Percentiles rank a stretch among this genome's conserved stretches.
Evolutionary conservation across 2,113 vertebrate genomes (phyloP).

Genomic region (Cathartes aura): DNA sequence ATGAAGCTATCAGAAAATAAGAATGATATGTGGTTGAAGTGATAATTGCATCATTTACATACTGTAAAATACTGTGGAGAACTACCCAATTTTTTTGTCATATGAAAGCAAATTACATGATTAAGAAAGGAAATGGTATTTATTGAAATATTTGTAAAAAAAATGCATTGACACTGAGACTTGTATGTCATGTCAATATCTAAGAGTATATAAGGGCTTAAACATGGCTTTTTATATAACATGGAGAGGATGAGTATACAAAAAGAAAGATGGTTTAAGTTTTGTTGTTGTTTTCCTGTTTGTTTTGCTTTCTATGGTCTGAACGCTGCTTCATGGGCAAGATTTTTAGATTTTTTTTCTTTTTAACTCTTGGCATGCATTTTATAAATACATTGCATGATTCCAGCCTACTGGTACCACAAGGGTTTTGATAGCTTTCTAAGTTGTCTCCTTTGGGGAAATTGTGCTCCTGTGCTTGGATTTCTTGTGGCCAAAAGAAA

Average conservation of each 20-base stretch:
- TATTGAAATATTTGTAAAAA: constrained; percentile 12
- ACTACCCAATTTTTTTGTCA: background rate
- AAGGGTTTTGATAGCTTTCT: background rate
- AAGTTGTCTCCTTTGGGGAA: background rate
- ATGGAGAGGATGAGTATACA: background rate
- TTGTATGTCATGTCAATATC: background rate
- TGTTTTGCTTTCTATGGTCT: background rate
- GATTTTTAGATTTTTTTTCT: background rate
- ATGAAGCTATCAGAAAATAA: background rate
- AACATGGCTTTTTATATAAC: background rate
- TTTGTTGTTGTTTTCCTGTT: background rate
- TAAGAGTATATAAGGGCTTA: background rate
- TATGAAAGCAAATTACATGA: background rate
- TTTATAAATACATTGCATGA: background rate
- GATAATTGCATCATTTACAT: constrained; percentile 30
- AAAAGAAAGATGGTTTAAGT: background rate
- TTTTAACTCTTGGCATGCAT: background rate
- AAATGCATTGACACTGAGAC: background rate
- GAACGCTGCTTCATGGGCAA: background rate
- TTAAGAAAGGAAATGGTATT: background rate
- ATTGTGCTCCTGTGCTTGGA: background rate
- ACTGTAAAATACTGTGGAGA: background rate
- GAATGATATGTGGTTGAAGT: background rate
- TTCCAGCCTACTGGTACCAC: background rate
- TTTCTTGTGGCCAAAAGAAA: background rate